phyloP scores from a whole-genome alignment of 2,797 vertebrate species.

The Scarus forsteni region DNA sequence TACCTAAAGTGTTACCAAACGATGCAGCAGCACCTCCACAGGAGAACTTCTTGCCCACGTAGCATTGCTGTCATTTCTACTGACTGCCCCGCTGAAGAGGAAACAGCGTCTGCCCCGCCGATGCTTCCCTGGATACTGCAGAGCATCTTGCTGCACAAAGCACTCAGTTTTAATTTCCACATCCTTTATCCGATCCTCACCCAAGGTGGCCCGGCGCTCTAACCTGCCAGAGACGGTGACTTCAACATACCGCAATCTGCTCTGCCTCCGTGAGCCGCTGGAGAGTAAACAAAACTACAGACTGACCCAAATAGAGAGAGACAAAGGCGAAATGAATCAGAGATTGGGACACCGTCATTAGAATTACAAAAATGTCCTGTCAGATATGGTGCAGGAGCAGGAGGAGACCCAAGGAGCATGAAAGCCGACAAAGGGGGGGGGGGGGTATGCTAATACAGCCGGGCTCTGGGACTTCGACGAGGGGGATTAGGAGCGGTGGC shows the following conservation, averaged over 20 bases:
- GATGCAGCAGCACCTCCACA: constrained; percentile 24
- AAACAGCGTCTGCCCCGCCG: constrained; percentile 36
- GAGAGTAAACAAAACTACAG: constrained; percentile 62
- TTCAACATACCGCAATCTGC: constrained; percentile 66
- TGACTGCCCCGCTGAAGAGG: constrained; percentile 4
- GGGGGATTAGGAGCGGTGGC: constrained; percentile 72
- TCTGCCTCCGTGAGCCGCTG: constrained; percentile 45
- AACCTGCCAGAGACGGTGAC: constrained; percentile 66
- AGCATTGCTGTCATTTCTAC: constrained; percentile 27
- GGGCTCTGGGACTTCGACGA: constrained; percentile 55
- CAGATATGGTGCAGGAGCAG: constrained; percentile 52
- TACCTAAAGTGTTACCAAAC: constrained; percentile 7
- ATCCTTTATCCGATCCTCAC: constrained; percentile 60
- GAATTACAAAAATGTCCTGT: constrained; percentile 71
- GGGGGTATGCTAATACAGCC: constrained; percentile 67
- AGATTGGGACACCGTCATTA: constrained; percentile 68
- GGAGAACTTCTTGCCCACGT: constrained; percentile 27
- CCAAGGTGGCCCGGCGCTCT: constrained; percentile 55
- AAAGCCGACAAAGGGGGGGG: constrained; percentile 53
- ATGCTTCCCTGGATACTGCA: constrained; percentile 34
- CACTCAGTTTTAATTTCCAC: constrained; percentile 65
- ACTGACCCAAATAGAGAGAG: constrained; percentile 75
- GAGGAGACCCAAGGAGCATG: constrained; percentile 54
- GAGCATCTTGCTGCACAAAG: constrained; percentile 42
- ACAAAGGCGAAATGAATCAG: constrained; percentile 69